A percentile compares a stretch with the other conserved stretches of the same genome.
Evolutionary conservation across 2,888 invertebrate species (phyloP).

Genomic region (Hermodice carunculata): DNA sequence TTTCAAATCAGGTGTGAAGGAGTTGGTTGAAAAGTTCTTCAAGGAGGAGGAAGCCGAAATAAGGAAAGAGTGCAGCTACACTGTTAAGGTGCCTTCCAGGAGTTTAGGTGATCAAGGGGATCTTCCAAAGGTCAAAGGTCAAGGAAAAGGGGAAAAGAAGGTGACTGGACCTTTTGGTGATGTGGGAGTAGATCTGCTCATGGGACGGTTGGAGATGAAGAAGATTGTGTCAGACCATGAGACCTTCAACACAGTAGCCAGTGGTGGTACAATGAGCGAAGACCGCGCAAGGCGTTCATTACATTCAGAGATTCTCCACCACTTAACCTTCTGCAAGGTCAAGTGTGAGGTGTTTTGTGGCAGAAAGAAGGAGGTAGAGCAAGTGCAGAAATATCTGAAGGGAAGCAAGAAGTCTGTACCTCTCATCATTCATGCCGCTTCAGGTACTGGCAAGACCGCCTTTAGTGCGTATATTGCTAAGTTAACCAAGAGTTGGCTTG

Average conservation of each 20-base stretch:
- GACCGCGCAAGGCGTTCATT: not conserved
- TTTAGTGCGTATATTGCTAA: slow-evolving; percentile 21
- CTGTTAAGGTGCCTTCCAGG: too few relatives aligned
- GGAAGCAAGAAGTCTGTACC: not conserved
- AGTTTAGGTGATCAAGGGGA: too few relatives aligned
- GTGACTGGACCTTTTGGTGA: too few relatives aligned
- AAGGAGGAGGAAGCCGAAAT: slow-evolving; percentile 39
- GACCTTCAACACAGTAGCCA: not conserved
- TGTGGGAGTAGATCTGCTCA: slow-evolving; percentile 11
- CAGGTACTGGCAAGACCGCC: slow-evolving; percentile 32
- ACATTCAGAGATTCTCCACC: slow-evolving; percentile 10
- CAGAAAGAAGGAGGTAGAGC: slow-evolving; percentile 13
- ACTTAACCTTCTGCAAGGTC: slow-evolving; percentile 6
- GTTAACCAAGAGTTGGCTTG: slow-evolving; percentile 9
- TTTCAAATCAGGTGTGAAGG: slow-evolving; percentile 45
- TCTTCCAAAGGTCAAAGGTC: too few relatives aligned
- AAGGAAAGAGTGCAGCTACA: slow-evolving; percentile 49
- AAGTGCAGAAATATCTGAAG: not conserved
- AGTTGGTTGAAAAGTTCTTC: slow-evolving; percentile 44
- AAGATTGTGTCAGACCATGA: not conserved
- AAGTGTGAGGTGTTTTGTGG: slow-evolving; percentile 35
- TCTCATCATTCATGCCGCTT: slow-evolving; percentile 19
- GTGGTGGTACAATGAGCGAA: not conserved
- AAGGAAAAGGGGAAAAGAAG: too few relatives aligned
- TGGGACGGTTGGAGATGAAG: not conserved